Evolutionary conservation across 2,113 vertebrate species (phyloP).

Genomic region (Phylloscopus whistleri): DNA sequence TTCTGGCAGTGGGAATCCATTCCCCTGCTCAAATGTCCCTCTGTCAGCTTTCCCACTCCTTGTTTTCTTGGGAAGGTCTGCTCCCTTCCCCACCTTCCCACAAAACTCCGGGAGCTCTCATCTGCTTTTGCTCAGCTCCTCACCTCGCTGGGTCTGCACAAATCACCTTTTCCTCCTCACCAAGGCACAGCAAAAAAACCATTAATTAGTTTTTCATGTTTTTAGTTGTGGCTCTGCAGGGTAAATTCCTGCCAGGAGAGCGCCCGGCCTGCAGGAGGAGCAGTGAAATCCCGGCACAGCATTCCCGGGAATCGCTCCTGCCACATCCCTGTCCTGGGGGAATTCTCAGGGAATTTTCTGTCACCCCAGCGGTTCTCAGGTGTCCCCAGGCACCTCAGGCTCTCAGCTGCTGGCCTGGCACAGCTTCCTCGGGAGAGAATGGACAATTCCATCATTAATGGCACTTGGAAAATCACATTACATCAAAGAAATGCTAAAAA

Average conservation of each 20-base stretch:
- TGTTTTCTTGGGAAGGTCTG: neutral
- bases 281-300: neutral
- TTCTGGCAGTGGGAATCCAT: neutral
- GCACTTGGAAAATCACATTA: accelerated
- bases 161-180: neutral
- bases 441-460: neutral
- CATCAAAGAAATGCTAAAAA: neutral
- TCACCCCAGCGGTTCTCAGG: neutral
- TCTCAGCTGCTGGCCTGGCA: neutral
- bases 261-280: accelerated
- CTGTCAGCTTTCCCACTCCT: neutral
- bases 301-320: neutral
- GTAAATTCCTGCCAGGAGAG: neutral
- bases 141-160: too few species aligned
- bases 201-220: accelerated
- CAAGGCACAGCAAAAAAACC: neutral
- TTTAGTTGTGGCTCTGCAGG: neutral
- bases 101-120: too few species aligned
- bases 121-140: neutral
- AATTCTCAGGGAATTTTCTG: neutral
- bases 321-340: accelerated
- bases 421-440: neutral
- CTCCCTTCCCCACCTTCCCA: neutral
- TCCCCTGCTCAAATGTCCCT: neutral
- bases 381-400: neutral